phyloP scores from a whole-genome alignment of 2,113 vertebrate genomes.

The Xiphophorus maculatus region DNA sequence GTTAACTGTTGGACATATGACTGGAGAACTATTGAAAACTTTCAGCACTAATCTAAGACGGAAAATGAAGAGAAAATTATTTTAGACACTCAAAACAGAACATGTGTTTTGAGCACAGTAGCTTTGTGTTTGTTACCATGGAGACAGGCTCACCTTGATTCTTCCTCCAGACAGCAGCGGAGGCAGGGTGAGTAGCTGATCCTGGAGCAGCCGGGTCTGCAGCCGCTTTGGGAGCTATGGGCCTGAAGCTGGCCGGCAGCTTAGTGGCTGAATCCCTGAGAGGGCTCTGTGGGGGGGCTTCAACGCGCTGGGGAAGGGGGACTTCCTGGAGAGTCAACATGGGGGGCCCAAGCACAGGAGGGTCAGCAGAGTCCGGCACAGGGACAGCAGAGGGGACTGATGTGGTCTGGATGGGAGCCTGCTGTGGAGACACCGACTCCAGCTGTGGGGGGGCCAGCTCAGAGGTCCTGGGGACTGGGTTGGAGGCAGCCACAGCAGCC shows the following conservation, averaged over 20 bases:
- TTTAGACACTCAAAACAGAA: too few species aligned
- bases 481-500: background rate
- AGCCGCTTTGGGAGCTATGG: background rate
- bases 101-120: too few species aligned
- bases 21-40: too few species aligned
- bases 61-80: too few species aligned
- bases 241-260: background rate
- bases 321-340: slow-evolving; percentile 6
- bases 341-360: background rate
- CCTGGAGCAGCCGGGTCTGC: slow-evolving; percentile 44
- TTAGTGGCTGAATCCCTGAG: background rate
- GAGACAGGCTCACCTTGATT: slow-evolving; percentile 84
- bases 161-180: slow-evolving; percentile 88
- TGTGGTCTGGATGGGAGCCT: background rate
- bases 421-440: slow-evolving; percentile 8
- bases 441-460: slow-evolving; percentile 8
- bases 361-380: background rate
- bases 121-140: too few species aligned
- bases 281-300: background rate
- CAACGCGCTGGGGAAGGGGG: background rate
- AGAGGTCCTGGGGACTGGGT: background rate
- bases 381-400: background rate
- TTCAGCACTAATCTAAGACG: too few species aligned
- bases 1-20: too few species aligned
- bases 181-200: slow-evolving; percentile 73